phyloP scores from a whole-genome alignment of 2,888 invertebrate genomes.

The Ectropis crepuscularia region DNA sequence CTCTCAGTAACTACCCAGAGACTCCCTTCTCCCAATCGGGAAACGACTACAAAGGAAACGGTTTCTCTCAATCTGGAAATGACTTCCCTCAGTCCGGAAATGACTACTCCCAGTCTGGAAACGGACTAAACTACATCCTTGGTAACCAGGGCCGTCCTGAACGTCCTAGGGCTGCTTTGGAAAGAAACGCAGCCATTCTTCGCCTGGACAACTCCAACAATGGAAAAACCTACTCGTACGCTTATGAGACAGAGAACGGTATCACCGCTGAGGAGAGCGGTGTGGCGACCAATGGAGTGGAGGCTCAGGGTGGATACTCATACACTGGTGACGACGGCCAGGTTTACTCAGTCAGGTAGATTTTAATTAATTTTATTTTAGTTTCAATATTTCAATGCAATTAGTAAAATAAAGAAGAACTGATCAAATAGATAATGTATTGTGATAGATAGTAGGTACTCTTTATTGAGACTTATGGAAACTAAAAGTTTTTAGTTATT shows the following conservation, averaged over 20 bases:
- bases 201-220: slow-evolving; percentile 70
- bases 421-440: too few relatives aligned
- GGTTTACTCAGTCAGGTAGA: too few relatives aligned
- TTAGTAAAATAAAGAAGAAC: too few relatives aligned
- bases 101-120: slow-evolving; percentile 29
- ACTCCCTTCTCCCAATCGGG: slow-evolving; percentile 38
- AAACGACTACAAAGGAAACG: slow-evolving; percentile 40
- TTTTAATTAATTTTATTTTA: too few relatives aligned
- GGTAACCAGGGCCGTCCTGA: slow-evolving; percentile 54
- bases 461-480: too few relatives aligned
- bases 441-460: too few relatives aligned
- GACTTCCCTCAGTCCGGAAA: slow-evolving; percentile 29
- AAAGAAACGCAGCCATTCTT: slow-evolving; percentile 73
- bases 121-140: slow-evolving; percentile 43
- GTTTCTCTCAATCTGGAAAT: slow-evolving; percentile 36
- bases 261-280: slow-evolving; percentile 74
- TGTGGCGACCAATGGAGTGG: slow-evolving; percentile 73
- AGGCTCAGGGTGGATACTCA: slow-evolving; percentile 73
- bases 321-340: slow-evolving; percentile 78
- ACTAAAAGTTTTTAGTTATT: too few relatives aligned
- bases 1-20: slow-evolving; percentile 30
- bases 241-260: slow-evolving; percentile 77
- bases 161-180: slow-evolving; percentile 67
- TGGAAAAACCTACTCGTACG: slow-evolving; percentile 71
- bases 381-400: too few relatives aligned